Evolutionary conservation across 2,113 vertebrate genomes (phyloP), one percentile per base, ranked within the genome.

Genomic region (Patagioenas fasciata): DNA sequence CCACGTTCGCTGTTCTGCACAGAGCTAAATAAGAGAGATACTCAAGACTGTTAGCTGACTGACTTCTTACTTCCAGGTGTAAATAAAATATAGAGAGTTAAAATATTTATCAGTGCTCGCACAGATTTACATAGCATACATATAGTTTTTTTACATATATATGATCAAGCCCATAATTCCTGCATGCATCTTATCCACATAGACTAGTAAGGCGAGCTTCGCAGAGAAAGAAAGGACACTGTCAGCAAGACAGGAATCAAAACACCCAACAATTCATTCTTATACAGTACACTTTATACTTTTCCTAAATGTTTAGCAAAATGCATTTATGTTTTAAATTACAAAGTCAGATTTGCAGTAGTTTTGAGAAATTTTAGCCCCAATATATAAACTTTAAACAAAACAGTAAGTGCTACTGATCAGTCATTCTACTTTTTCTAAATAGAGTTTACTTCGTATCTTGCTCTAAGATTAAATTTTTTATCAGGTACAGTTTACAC

Each of bases 1-100:
- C 99, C 99, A 67, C 99, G 98, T 91, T 99, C 99, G 69, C 99
- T 99, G 97, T 99, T 99, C 96, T 99, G 99, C 89, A 99, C 98
- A 54, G 99, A 99, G 96, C 99, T 99, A 96, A 94, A 75, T 6
- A 83, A 97, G 83, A 80, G 69, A 88, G 74, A 95, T 25, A 66
- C 24, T 61, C 48, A 89, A 85, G 29, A 75, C 48, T 78, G n/a
- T 78, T 40, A 93, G 64, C 16, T 29, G 54, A 67, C 38, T 48
- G 64, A 40, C 29, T 75, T 62, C 23, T 60, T 47, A 44, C 26
- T 69, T n/a, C 15, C 34, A 85, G 20, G 19, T 38, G 16, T 36
- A 79, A 93, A 54, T 77, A 36, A 75, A 85, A 28, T 15, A 16
- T 10, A 25, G 9, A 54, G 11, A 54, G 13, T 50, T 80, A 19